Evolutionary conservation across 1,140 invertebrate genomes (phyloP).

Genomic region (Eumeta japonica): DNA sequence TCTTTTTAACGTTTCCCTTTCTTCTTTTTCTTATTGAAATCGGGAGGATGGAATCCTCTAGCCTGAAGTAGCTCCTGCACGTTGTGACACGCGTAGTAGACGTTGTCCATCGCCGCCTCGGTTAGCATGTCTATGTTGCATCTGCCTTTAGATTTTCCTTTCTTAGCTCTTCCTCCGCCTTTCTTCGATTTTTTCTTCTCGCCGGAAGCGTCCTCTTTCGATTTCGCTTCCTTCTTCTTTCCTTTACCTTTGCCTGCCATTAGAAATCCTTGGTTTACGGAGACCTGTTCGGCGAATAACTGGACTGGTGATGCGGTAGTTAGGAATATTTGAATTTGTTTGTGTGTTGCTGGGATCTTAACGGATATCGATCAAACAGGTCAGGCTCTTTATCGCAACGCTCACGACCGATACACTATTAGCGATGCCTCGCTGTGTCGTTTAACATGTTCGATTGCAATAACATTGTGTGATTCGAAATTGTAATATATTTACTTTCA

Average conservation of each 20-base stretch:
- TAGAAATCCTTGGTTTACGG: too few species aligned
- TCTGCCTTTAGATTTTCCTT: slow-evolving; percentile 62
- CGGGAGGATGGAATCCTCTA: slow-evolving; percentile 80
- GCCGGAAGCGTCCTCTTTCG: slow-evolving; percentile 23
- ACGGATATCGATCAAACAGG: too few species aligned
- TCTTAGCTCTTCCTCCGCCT: slow-evolving; percentile 54
- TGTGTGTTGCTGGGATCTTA: too few species aligned
- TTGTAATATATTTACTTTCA: too few species aligned
- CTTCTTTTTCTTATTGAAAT: slow-evolving; percentile 79
- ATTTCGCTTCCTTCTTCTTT: slow-evolving; percentile 38
- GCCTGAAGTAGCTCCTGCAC: slow-evolving; percentile 75
- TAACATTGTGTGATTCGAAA: too few species aligned
- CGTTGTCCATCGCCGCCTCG: slow-evolving; percentile 84
- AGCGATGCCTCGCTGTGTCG: too few species aligned
- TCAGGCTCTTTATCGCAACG: too few species aligned
- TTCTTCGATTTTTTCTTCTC: slow-evolving; percentile 55
- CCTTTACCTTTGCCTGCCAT: slow-evolving; percentile 42
- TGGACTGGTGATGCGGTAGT: too few species aligned
- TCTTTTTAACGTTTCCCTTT: slow-evolving; percentile 62
- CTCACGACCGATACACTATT: too few species aligned
- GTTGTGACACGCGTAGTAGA: slow-evolving; percentile 85
- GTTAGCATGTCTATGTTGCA: slow-evolving; percentile 79
- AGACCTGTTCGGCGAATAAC: too few species aligned
- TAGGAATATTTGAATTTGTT: too few species aligned
- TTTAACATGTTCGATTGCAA: too few species aligned